These are phyloP conservation scores for Sanderia malayensis DNA, from an alignment of 30 jellyfish, hydroid and myxozoan species.

Conservation along the genomic window DNA sequence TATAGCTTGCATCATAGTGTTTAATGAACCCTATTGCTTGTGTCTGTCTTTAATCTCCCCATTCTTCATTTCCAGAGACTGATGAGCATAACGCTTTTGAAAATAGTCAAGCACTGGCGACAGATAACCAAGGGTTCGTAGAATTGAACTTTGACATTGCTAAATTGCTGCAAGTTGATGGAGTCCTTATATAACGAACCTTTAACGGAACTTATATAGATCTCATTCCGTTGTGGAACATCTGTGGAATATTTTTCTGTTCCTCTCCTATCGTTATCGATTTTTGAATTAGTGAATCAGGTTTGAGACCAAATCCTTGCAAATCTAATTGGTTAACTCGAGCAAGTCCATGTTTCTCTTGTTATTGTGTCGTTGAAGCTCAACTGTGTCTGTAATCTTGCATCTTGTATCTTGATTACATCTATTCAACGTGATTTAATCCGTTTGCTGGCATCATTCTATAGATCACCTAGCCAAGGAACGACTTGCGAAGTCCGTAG, in stretches of 20 bases:
- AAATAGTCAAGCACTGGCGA: conserved; percentile 36
- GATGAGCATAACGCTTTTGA: conserved; percentile 13
- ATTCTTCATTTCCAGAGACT: conserved; percentile 10
- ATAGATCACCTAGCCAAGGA: conserved; percentile 24
- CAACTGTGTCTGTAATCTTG: background rate
- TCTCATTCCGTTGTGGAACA: no score
- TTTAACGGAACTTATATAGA: no score
- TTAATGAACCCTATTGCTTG: no score
- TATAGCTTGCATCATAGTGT: no score
- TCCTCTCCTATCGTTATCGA: no score
- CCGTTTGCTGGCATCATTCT: no score
- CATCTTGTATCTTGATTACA: no score
- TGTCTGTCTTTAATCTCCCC: background rate
- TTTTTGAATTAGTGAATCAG: background rate
- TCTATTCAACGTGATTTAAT: no score
- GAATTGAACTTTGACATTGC: background rate
- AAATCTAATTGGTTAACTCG: background rate
- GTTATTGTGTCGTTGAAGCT: background rate
- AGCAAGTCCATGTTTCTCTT: background rate
- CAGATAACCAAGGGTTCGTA: conserved; percentile 43
- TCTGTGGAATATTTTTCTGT: no score
- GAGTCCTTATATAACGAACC: no score
- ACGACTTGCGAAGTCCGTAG: conserved; percentile 12
- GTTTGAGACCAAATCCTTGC: background rate
- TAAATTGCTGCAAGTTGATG: background rate